Base-by-base conservation (phyloP, 2,113 vertebrate species). In the Illadopsis cleaveri region DNA sequence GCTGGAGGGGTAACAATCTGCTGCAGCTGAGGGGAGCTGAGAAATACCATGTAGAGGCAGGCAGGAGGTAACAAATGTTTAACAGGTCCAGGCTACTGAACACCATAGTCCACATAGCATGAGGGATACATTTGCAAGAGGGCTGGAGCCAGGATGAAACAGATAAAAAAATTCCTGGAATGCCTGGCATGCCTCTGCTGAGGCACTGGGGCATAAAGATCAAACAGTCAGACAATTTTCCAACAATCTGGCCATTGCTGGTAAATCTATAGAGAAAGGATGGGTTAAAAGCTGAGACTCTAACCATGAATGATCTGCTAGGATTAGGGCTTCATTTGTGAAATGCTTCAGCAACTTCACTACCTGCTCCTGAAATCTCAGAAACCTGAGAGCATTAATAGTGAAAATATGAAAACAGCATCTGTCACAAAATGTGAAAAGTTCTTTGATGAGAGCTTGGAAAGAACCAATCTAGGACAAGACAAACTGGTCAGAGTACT, bases 71-170 rank as follows among this genome's bases (percentile, higher is more conserved):
- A 86, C 62, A 91, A 82, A 53, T 22, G 4, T 91, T 93, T 93
- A 68, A 85, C 65, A 27, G 9, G 51, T 77, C 44, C 56, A 44
- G 31, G 42, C 42, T 58, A 28, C 8, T 23, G 56, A 77, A 73
- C 13, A 18, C 33, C 1, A 1, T 6, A 33, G 30, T 72, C 31
- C 0, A 3, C 3, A 1, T 65, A 73, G 45, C 4, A 7, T 11
- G 22, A 58, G 61, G 54, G 37, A 42, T 87, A 30, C 75, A 87
- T 82, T 82, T 79, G 30, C 42, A 62, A 14, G 33, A 58, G 53
- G 15, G 17, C 35, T 85, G 42, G 24, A 69, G 27, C n/a, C 44
- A 75, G 79, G n/a, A 60, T 44, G 47, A 72, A 93, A 42, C 16
- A 53, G 40, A 93, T 60, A 21, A 71, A 94, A 47, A 65, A 27